Base-by-base conservation (phyloP, 1,140 invertebrate genomes). In the Mamestra configurata region DNA sequence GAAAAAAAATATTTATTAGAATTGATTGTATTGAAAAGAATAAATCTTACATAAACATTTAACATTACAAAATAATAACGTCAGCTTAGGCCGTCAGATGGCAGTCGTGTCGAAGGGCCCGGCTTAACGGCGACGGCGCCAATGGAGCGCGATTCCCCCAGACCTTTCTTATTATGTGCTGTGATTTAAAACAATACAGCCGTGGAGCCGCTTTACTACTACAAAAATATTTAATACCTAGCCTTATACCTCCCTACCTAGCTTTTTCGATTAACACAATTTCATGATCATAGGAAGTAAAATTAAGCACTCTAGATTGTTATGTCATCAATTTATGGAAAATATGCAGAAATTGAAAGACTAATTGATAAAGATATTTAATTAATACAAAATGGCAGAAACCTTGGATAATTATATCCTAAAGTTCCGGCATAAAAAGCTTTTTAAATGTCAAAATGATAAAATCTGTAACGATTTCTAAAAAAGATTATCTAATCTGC, bases 131-230 rank as follows among this genome's bases (percentile, higher is more conserved):
- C 87, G 87, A 87, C 87, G 90, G 77, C 88, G 80, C 88, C 93
- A 94, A 94, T 93, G 92, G 87, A 93, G 93, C 93, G 90, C 87
- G 84, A 84, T 92, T 94, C 93, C 92, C 88, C 80, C 77, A 86
- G 84, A 78, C 89, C 85, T 92, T 94, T 93, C 92, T 93, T 92
- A 88, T 90, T 89, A 86, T 88, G 82, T 61, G 84, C 92, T 82
- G 86, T 92, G 92, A 94, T 94, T 94, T 92, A 59, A 84, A 85
- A 86, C 78, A 80, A 73, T 46, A 79, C 73, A 83, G n/a, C 61
- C 66, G 43, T 90, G 51, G 90, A 91, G 83, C 27, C 35, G 53
- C 24, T 6, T 76, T 31, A 35, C 3, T 37, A 27, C 40, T 49
- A 35, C 4, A 43, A 53, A 13, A 37, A 53, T n/a, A n/a, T n/a